These are phyloP conservation scores for Garrulus glandarius DNA, from an alignment of 2,797 vertebrate species.

Conservation along the genomic window DNA sequence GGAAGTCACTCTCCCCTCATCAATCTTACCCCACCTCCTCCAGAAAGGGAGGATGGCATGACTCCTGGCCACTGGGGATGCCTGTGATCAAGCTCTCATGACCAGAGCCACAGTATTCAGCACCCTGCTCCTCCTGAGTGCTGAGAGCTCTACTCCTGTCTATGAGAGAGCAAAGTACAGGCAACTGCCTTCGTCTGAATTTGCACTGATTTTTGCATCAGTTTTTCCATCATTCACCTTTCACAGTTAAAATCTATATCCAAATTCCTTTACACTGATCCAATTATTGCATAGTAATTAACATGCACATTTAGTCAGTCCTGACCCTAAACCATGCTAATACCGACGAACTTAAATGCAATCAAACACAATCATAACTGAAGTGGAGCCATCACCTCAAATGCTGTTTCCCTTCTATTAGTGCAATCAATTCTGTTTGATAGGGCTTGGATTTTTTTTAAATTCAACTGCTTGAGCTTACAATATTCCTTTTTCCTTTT, in stretches of 20 bases:
- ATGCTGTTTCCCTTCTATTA: not conserved
- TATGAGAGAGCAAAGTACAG: not conserved
- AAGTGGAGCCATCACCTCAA: not conserved
- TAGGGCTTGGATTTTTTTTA: not conserved
- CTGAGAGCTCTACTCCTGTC: not conserved
- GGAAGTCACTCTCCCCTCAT: not conserved
- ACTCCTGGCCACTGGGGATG: not conserved
- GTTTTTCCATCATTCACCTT: not conserved
- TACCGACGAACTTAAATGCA: not conserved
- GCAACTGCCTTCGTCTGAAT: not conserved
- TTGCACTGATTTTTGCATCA: not conserved
- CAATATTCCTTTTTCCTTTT: not conserved
- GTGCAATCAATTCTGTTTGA: not conserved
- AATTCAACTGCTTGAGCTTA: not conserved
- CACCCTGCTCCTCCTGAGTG: not conserved
- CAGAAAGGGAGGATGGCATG: accelerated
- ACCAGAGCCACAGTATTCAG: accelerated
- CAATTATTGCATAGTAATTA: not conserved
- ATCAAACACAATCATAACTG: not conserved
- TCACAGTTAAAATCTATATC: not conserved
- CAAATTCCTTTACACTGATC: not conserved
- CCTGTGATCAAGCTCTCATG: not conserved
- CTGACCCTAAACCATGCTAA: not conserved
- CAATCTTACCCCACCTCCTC: not conserved
- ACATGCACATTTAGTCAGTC: not conserved